Conservation (phyloP, 2,888 invertebrate genomes). For the Ennomos erosarius region DNA sequence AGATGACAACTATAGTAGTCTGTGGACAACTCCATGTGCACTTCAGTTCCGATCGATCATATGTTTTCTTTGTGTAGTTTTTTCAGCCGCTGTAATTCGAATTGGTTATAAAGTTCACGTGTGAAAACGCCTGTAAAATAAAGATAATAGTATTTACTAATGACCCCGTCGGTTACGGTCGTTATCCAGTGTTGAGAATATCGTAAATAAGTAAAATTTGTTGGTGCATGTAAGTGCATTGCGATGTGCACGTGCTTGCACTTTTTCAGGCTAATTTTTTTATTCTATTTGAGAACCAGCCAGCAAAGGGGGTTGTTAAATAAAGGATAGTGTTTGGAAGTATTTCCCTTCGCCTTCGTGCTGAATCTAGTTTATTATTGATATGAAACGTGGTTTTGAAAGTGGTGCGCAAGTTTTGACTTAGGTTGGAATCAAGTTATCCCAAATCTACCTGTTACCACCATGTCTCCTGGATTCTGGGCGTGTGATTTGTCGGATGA, state of each 20-base stretch:
- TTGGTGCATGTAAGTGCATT: conserved; percentile 70
- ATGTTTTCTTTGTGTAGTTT: conserved; percentile 85
- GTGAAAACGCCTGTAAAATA: conserved; percentile 45
- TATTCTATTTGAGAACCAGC: conserved; percentile 57
- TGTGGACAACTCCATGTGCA: conserved; percentile 83
- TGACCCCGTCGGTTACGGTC: conserved; percentile 33
- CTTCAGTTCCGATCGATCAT: conserved; percentile 84
- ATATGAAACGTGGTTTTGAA: conserved; percentile 57
- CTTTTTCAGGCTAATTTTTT: conserved; percentile 73
- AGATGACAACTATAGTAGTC: conserved; percentile 67
- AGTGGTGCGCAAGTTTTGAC: conserved; percentile 58
- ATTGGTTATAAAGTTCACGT: conserved; percentile 72
- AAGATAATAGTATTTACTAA: conserved; percentile 38
- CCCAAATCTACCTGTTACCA: conserved; percentile 59
- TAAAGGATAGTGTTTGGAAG: conserved; percentile 40
- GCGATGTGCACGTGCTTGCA: conserved; percentile 81
- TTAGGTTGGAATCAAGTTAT: conserved; percentile 65
- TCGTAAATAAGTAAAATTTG: conserved; percentile 46
- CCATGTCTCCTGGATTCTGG: conserved; percentile 53
- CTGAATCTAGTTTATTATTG: conserved; percentile 40
- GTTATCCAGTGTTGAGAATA: conserved; percentile 34
- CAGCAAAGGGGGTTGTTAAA: conserved; percentile 43
- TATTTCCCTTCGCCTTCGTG: conserved; percentile 31
- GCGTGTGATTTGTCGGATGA: conserved; percentile 61
- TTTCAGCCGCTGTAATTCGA: conserved; percentile 83